A percentile compares a stretch with the other conserved stretches of the same genome.
Evolutionary conservation across 1,140 invertebrate genomes (phyloP).

Genomic region (Pseudomyrmex pallidus): DNA sequence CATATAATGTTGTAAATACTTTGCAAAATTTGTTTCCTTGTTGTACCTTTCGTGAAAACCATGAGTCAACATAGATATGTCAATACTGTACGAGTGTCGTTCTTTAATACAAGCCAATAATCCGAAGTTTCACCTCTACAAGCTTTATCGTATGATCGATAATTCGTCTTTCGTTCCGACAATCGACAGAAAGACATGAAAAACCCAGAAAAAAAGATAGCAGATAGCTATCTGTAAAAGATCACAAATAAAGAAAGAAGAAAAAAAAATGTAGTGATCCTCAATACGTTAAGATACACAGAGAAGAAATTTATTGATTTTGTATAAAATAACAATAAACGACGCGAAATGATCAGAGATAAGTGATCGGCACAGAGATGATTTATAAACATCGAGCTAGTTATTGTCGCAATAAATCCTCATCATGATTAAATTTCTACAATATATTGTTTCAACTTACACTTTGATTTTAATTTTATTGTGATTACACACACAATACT

Average conservation of each 20-base stretch:
- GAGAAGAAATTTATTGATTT: constrained; percentile 69
- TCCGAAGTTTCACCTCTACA: constrained; percentile 71
- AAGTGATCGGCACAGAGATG: constrained; percentile 18
- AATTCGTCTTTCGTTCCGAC: constrained; percentile 69
- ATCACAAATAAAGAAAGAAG: constrained; percentile 46
- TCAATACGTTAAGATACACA: neutral
- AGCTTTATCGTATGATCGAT: constrained; percentile 71
- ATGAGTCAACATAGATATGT: neutral
- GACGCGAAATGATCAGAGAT: neutral
- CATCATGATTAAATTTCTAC: neutral
- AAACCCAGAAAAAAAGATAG: constrained; percentile 52
- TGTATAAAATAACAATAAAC: constrained; percentile 65
- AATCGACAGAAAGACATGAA: constrained; percentile 4
- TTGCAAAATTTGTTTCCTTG: neutral
- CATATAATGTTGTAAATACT: neutral
- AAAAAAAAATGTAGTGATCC: neutral
- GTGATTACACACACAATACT: too few relatives aligned
- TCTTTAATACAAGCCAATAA: constrained; percentile 69
- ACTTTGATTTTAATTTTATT: too few relatives aligned
- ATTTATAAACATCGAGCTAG: neutral
- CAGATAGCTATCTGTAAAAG: constrained; percentile 29
- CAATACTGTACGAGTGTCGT: neutral
- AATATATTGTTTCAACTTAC: too few relatives aligned
- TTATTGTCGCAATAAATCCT: neutral
- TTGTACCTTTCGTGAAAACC: neutral